These are phyloP conservation scores for Drosophila picticornis DNA, from an alignment of 2,888 invertebrate genomes.

Conservation along the genomic window DNA sequence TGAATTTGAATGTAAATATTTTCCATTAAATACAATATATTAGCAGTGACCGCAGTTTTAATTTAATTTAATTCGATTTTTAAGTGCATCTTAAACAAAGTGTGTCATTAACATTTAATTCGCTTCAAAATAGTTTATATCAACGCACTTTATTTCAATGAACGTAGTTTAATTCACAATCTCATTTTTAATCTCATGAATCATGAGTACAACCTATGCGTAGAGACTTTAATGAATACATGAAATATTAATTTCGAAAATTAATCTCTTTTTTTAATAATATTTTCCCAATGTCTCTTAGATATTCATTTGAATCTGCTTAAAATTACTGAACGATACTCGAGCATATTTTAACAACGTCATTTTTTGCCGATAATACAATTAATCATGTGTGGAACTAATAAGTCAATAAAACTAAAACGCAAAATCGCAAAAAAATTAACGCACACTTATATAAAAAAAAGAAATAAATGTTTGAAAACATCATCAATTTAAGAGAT, in stretches of 20 bases:
- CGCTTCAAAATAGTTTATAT: neutral
- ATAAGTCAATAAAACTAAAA: conserved; percentile 30
- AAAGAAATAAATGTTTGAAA: conserved; percentile 10
- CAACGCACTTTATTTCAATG: neutral
- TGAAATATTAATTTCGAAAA: neutral
- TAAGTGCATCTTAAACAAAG: neutral
- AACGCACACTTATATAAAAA: conserved; percentile 40
- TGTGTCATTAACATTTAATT: neutral
- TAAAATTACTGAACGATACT: neutral
- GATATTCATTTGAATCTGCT: neutral
- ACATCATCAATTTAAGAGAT: conserved; percentile 41
- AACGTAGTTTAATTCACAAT: neutral
- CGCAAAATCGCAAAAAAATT: conserved; percentile 14
- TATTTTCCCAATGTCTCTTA: neutral
- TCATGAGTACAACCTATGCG: neutral
- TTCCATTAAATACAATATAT: conserved; percentile 26
- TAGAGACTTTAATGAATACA: neutral
- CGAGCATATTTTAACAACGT: conserved; percentile 10
- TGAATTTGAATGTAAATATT: conserved; percentile 49
- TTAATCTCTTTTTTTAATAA: neutral
- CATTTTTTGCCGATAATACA: conserved; percentile 1
- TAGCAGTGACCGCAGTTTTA: neutral
- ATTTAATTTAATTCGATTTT: conserved; percentile 1
- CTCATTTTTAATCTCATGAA: neutral
- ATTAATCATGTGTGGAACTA: conserved; percentile 23